Base-by-base conservation (phyloP, 2,888 invertebrate genomes). In the Conchocele bisecta region DNA sequence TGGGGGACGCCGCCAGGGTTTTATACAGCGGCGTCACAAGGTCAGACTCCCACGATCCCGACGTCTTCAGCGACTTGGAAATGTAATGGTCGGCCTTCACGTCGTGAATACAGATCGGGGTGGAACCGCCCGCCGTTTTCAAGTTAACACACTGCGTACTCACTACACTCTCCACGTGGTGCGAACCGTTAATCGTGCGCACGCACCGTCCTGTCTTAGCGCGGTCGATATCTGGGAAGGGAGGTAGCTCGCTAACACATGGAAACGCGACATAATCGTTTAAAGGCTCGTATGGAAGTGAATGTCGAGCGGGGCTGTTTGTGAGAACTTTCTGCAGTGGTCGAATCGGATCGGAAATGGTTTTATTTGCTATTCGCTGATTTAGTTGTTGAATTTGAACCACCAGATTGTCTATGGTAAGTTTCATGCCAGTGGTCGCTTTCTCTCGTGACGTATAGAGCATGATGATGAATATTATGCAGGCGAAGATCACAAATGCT, bases 51-150 rank as follows among this genome's bases (percentile, higher is more conserved):
- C 71, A 75, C 13, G 56, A 35, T 3, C 68, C 59, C 17, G 13
- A 28, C 7, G 35, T 37, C 20, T 28, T 26, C 0, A 75, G 22
- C 31, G 33, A 46, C 0, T 42, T 31, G 3, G 71, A 71, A 20
- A 75, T 57, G 20, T 48, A 60, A 13, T 17, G 37, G 44, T 75
- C 75, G 4, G 37, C 20, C 9, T 46, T 50, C 1, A n/a, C 20
- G 26, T 56, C 56, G 28, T 75, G 53, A n/a, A 60, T 46, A 61
- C 75, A 75, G 26, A 75, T 56, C n/a, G 60, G 63, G 0, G 63
- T 63, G 9, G 51, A n/a, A 7, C 48, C 48, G 13, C 31, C 31
- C 9, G n/a, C 31, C 4, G 28, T 48, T 26, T 31, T 24, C 13
- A 48, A 31, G 3, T 28, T 4, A 6, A 48, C 48, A 48, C 48